A percentile compares a stretch with the other conserved stretches of the same genome.
phyloP scores from a whole-genome alignment of 2,797 vertebrate species.

The Lemur catta region DNA sequence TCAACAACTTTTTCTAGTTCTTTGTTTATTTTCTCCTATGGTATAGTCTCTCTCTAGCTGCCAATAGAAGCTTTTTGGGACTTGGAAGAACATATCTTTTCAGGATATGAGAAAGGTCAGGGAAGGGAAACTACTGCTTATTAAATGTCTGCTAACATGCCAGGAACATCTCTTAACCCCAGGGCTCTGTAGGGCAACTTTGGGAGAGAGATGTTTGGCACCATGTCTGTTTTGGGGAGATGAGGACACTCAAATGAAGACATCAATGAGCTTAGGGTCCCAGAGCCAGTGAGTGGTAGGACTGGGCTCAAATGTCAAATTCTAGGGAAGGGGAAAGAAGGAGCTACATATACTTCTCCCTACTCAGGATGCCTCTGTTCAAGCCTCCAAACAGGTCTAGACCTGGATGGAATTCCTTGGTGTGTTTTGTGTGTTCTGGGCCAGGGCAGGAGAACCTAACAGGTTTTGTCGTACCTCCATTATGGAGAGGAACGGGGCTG shows the following conservation, averaged over 20 bases:
- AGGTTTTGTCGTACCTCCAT: background rate
- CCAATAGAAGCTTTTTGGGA: background rate
- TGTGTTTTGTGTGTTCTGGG: background rate
- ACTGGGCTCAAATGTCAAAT: background rate
- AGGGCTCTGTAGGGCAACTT: background rate
- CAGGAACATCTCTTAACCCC: background rate
- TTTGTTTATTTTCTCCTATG: background rate
- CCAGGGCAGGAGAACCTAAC: background rate
- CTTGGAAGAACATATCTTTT: constrained; percentile 16
- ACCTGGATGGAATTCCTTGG: background rate
- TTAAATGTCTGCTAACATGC: background rate
- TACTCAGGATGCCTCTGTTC: background rate
- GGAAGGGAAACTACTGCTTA: background rate
- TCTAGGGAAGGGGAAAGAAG: background rate
- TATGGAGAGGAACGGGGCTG: background rate
- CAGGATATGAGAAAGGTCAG: background rate
- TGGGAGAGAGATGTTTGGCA: background rate
- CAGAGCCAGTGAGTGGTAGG: background rate
- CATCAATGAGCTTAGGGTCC: background rate
- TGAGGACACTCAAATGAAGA: background rate
- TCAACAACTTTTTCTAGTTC: background rate
- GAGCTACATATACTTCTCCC: fast-evolving
- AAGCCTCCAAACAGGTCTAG: background rate
- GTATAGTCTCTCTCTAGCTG: background rate
- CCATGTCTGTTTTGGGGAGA: background rate